Percentiles rank a stretch among this genome's conserved stretches.
Evolutionary conservation across 1,140 invertebrate genomes (phyloP).

Genomic region (Euura lappo): DNA sequence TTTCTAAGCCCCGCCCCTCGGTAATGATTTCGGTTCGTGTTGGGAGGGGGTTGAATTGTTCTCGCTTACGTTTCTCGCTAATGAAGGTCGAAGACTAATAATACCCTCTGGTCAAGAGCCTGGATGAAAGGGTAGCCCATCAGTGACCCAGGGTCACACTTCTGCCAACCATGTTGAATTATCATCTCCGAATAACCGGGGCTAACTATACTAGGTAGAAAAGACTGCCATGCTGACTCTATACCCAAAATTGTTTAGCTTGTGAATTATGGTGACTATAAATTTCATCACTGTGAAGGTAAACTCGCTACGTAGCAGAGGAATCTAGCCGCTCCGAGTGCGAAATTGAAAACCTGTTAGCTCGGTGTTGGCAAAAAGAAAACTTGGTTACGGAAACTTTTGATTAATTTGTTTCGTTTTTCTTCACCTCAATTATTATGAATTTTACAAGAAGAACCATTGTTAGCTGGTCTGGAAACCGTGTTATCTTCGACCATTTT

Average conservation of each 20-base stretch:
- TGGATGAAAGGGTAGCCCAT: background rate
- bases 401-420: too few relatives aligned
- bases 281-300: background rate
- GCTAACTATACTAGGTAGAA: background rate
- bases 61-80: background rate
- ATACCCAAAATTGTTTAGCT: background rate
- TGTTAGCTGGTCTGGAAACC: too few relatives aligned
- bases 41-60: background rate
- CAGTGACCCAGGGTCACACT: background rate
- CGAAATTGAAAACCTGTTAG: too few relatives aligned
- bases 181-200: background rate
- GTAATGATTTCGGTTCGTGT: background rate
- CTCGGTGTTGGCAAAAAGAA: too few relatives aligned
- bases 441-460: too few relatives aligned
- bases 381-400: too few relatives aligned
- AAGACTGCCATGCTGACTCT: too few relatives aligned
- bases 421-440: too few relatives aligned
- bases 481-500: too few relatives aligned
- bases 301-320: too few relatives aligned
- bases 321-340: too few relatives aligned
- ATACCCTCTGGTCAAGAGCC: background rate
- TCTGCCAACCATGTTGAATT: background rate
- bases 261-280: background rate
- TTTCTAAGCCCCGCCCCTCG: background rate
- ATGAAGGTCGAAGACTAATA: slow-evolving; percentile 1